These are phyloP conservation scores for Leptinotarsa defecta DNA, from an alignment of 1,140 invertebrate genomes.

Conservation along the genomic window DNA sequence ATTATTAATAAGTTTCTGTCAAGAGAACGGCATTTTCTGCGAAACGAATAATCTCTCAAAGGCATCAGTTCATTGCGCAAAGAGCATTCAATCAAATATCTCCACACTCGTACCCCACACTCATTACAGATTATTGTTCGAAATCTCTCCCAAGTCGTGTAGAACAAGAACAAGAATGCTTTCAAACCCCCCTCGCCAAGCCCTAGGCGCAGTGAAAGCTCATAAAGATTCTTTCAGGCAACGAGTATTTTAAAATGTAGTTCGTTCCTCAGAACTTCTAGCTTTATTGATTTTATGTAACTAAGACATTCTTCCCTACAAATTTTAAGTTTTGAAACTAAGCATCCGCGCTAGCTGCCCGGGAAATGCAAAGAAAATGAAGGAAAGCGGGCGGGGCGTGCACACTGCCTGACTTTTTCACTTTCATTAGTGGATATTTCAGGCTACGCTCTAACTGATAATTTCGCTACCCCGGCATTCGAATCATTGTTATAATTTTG, in stretches of 20 bases:
- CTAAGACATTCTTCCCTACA: conserved; percentile 57
- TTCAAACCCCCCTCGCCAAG: background rate
- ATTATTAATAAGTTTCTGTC: too few relatives aligned
- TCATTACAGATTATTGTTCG: too few relatives aligned
- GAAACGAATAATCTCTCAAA: too few relatives aligned
- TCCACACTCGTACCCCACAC: too few relatives aligned
- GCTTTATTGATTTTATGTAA: conserved; percentile 57
- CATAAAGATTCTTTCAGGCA: conserved; percentile 46
- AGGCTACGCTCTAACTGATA: conserved; percentile 24
- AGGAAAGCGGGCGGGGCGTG: conserved; percentile 36
- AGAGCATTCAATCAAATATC: too few relatives aligned
- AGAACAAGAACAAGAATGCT: background rate
- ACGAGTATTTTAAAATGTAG: conserved; percentile 52
- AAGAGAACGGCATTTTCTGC: too few relatives aligned
- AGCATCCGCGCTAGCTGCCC: conserved; percentile 51
- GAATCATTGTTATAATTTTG: conserved; percentile 13
- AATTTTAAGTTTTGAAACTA: conserved; percentile 58
- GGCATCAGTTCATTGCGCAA: too few relatives aligned
- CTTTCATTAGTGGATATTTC: conserved; percentile 50
- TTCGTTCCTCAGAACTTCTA: conserved; percentile 46
- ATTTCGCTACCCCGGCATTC: conserved; percentile 12
- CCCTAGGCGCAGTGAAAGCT: conserved; percentile 30
- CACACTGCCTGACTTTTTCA: conserved; percentile 47
- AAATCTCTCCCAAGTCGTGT: too few relatives aligned
- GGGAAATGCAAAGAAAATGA: conserved; percentile 54